A percentile compares a stretch with the other conserved stretches of the same genome.
These are phyloP conservation scores for Salticus scenicus DNA, from an alignment of 2,888 invertebrate species.

Conservation along the genomic window DNA sequence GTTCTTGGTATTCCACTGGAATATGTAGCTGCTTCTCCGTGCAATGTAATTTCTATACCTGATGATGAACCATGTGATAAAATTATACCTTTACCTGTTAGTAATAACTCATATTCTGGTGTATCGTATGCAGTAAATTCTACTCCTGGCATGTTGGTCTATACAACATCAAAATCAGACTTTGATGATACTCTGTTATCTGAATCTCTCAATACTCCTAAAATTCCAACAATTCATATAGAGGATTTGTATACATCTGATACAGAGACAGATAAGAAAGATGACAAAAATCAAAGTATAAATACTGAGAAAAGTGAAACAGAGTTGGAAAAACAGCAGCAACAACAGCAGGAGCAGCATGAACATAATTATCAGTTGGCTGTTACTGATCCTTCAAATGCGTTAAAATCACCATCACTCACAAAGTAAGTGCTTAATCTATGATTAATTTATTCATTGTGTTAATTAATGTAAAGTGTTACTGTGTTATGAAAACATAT, in stretches of 20 bases:
- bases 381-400: conserved; percentile 6
- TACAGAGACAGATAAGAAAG: too few relatives aligned
- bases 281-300: neutral
- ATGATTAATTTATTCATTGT: too few relatives aligned
- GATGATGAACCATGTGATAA: neutral
- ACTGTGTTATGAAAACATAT: too few relatives aligned
- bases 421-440: conserved; percentile 21
- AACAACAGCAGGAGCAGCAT: neutral
- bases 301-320: neutral
- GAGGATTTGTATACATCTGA: conserved; percentile 22
- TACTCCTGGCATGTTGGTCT: neutral
- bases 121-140: neutral
- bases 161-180: conserved; percentile 15
- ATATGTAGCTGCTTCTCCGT: conserved; percentile 30
- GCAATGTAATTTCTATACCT: conserved; percentile 15
- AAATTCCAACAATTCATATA: conserved; percentile 14
- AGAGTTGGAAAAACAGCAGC: too few relatives aligned
- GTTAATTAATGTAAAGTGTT: too few relatives aligned
- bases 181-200: conserved; percentile 38
- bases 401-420: conserved; percentile 13
- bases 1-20: conserved; percentile 54
- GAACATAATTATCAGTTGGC: conserved; percentile 55
- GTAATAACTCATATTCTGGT: neutral
- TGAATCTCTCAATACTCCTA: conserved; percentile 49
- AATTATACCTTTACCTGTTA: conserved; percentile 40